phyloP scores from a whole-genome alignment of 2,113 vertebrate species.

The Psettodes erumei region DNA sequence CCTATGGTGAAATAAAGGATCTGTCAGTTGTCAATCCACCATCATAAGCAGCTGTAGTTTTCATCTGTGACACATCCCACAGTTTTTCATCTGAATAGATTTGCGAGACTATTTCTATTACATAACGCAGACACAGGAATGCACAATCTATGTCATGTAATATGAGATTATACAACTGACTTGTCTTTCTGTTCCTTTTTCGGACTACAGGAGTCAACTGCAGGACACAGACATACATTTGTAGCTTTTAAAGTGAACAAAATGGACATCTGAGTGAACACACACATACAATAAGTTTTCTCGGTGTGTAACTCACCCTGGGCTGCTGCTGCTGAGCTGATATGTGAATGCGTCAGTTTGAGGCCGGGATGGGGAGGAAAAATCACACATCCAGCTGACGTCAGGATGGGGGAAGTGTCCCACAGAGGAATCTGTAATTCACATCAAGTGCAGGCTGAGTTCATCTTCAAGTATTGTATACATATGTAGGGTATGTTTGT shows the following conservation, averaged over 20 bases:
- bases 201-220: neutral
- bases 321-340: slow-evolving; percentile 47
- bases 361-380: slow-evolving; percentile 64
- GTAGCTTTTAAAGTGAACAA: neutral
- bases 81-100: slow-evolving; percentile 16
- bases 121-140: slow-evolving; percentile 68
- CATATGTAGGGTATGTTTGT: neutral
- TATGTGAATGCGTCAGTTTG: slow-evolving; percentile 56
- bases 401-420: slow-evolving; percentile 71
- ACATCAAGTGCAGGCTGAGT: slow-evolving; percentile 3
- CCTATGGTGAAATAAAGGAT: neutral
- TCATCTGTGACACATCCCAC: neutral
- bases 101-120: slow-evolving; percentile 38
- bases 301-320: slow-evolving; percentile 54
- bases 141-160: slow-evolving; percentile 54
- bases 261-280: neutral
- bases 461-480: slow-evolving; percentile 2
- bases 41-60: neutral
- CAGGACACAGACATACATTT: neutral
- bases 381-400: slow-evolving; percentile 72
- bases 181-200: neutral
- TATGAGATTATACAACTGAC: slow-evolving; percentile 35
- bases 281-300: neutral
- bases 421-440: slow-evolving; percentile 41
- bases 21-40: neutral